Percentiles rank a stretch among this genome's conserved stretches.
Conservation (phyloP, 1,140 invertebrate species). For the Megalonaias nervosa region DNA sequence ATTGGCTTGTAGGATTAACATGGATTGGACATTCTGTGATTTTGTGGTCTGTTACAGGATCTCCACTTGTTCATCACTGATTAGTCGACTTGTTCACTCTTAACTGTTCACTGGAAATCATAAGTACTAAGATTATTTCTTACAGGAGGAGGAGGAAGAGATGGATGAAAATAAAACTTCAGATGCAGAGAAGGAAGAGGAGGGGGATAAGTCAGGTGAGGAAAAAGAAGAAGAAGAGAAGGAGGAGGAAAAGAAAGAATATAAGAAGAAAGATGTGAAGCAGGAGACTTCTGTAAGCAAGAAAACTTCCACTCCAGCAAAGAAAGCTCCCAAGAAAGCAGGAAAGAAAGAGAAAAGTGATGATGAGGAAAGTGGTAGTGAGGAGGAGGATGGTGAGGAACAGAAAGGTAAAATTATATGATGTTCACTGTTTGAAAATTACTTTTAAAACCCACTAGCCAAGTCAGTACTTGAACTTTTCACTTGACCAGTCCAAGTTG, state of each 20-base stretch:
- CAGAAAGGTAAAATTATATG: too few species aligned
- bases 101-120: too few species aligned
- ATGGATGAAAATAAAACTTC: constrained; percentile 8
- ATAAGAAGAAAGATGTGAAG: constrained; percentile 29
- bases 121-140: neutral
- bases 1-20: too few species aligned
- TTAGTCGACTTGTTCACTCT: too few species aligned
- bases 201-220: constrained; percentile 30
- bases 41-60: too few species aligned
- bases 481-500: too few species aligned
- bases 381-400: constrained; percentile 2
- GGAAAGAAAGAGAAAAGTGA: constrained; percentile 14
- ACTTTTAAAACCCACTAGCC: too few species aligned
- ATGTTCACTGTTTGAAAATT: too few species aligned
- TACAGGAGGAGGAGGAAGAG: neutral
- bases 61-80: too few species aligned
- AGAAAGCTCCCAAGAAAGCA: too few species aligned
- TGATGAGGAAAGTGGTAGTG: constrained; percentile 29
- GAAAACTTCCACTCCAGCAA: neutral
- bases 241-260: constrained; percentile 10
- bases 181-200: constrained; percentile 23
- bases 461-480: too few species aligned
- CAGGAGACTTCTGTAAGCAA: constrained; percentile 11
- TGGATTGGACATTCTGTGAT: too few species aligned
- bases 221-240: constrained; percentile 13